phyloP scores from a whole-genome alignment of 2,888 invertebrate genomes.

The Ophraella communa region DNA sequence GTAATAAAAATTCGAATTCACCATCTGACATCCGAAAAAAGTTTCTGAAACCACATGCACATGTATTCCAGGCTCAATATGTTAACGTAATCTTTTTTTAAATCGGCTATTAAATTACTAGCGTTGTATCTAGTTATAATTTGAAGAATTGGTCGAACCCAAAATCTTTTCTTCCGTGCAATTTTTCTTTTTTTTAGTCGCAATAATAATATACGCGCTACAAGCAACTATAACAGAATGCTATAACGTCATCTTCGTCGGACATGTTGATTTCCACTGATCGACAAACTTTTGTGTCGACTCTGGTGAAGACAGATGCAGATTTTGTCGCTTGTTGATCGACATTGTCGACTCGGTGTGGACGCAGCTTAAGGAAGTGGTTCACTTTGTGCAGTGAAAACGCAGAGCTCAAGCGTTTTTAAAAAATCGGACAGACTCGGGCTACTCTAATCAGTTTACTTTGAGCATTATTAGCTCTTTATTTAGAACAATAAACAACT shows the following conservation, averaged over 20 bases:
- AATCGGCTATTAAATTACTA: conserved; percentile 16
- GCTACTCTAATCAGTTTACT: too few relatives aligned
- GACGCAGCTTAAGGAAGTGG: neutral
- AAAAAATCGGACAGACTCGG: too few relatives aligned
- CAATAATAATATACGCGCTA: conserved; percentile 23
- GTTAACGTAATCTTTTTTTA: conserved; percentile 22
- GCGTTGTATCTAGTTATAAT: conserved; percentile 19
- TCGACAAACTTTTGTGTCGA: conserved; percentile 17
- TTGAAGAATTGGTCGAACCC: conserved; percentile 25
- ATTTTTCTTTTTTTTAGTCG: conserved; percentile 22
- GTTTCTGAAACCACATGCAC: too few relatives aligned
- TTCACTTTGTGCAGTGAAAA: too few relatives aligned
- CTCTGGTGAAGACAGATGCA: neutral
- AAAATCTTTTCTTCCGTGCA: conserved; percentile 20
- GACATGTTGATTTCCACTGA: conserved; percentile 23
- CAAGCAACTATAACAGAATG: too few relatives aligned
- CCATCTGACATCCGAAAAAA: too few relatives aligned
- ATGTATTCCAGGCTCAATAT: conserved; percentile 29
- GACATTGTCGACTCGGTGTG: neutral
- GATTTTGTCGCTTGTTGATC: neutral
- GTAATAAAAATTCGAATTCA: too few relatives aligned
- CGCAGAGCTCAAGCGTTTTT: too few relatives aligned
- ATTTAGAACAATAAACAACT: too few relatives aligned
- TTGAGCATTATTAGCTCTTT: too few relatives aligned
- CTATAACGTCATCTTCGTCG: conserved; percentile 17